Evolutionary conservation across 2,113 vertebrate genomes (phyloP), one percentile per base, ranked within the genome.

Genomic region (Gymnarchus niloticus): DNA sequence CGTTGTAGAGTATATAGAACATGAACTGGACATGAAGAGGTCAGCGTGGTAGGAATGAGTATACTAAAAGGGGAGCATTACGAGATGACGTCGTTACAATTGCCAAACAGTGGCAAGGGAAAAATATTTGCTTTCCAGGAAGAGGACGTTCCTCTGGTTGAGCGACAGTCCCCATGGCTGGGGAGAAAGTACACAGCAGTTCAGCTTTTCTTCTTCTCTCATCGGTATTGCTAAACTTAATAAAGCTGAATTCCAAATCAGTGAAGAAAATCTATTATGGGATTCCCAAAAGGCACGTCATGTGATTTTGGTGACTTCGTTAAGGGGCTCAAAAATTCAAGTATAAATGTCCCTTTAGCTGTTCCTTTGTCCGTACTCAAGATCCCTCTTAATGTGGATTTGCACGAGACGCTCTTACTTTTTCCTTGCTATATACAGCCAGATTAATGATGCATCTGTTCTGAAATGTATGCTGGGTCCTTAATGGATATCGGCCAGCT

Each of bases 91-190:
- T 73, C 44, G 46, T 78, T 48, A 78, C 7, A 46, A 8, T 81
- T 17, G 49, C 44, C 56, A 65, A 69, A 48, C 83, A 57, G 28
- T 65, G 21, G 65, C 4, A 17, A 17, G 56, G 28, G 52, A n/a
- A 84, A 88, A 83, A 88, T 87, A 88, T 89, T 85, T 89, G 84
- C 82, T 52, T 85, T 84, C 54, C 80, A 80, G 82, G 84, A 88
- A 84, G 81, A 85, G 7, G 84, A 28, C 49, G 28, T 54, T 17
- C 54, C 49, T 65, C 23, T 81, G 41, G 56, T 33, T 89, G 83
- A 83, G 87, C 82, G 85, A 87, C 81, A 78, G 10, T 73, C 61
- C 28, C 28, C 28, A 17, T 69, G 28, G 12, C 10, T 28, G 17
- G 61, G 14, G 25, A 69, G 28, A 41, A 10, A 37, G 12, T 69